Evolutionary conservation across 2,113 vertebrate genomes (phyloP), one percentile per base, ranked within the genome.

Genomic region (Lycocorax pyrrhopterus): DNA sequence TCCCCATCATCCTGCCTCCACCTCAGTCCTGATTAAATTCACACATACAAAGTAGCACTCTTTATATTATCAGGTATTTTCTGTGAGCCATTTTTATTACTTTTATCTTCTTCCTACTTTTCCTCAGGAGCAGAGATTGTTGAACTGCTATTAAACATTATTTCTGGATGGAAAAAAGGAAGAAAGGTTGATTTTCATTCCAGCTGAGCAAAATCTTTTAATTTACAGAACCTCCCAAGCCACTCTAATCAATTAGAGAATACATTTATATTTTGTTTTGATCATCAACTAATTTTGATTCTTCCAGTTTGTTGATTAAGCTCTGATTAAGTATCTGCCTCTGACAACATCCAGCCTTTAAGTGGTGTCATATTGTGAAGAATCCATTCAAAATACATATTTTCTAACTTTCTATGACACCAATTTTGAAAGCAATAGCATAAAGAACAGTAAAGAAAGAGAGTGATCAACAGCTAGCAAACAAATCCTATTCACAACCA

Each of bases 231-330:
- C 37, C 59, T 87, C 26, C 77, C 58, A 84, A 91, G 41, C 51
- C 41, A 84, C 74, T 94, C 58, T 87, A 92, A 95, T 94, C 66
- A 84, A 75, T 89, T 94, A 89, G 37, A 88, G 60, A 89, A 87
- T 78, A 64, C 60, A 82, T 84, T 87, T 79, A 63, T 93, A 72
- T 96, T 94, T 91, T 94, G 69, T 79, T 96, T 95, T 79, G 52
- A 89, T 95, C 68, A 84, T 96, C 55, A 94, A 56, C 47, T 91
- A 82, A 84, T 91, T 92, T 91, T 81, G 52, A 90, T 78, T 83
- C 80, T 78, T 94, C 62, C 41, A 92, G 86, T 84, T 96, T 95
- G 84, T 89, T 94, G 91, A 91, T 92, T 90, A 95, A 94, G 71
- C 13, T 85, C 62, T 94, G 86, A 93, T 93, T 95, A 93, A 89